Conservation (phyloP, 2,113 vertebrate species). For the Miniopterus natalensis region DNA sequence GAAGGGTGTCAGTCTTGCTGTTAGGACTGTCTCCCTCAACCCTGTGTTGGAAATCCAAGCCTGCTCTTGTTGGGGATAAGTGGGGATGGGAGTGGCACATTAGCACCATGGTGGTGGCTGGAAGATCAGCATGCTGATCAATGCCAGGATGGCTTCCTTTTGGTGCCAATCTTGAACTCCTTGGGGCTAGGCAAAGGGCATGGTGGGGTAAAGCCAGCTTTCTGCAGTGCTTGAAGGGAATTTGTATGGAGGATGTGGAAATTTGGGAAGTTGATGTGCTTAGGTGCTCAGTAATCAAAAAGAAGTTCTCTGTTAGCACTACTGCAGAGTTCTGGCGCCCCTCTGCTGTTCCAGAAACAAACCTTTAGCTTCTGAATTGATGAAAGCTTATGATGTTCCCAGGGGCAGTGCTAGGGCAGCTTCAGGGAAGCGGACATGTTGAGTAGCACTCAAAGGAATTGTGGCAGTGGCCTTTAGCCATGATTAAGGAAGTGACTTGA, state of each 20-base stretch:
- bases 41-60: background rate
- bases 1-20: background rate
- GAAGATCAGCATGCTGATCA: background rate
- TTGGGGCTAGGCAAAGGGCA: background rate
- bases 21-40: background rate
- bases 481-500: background rate
- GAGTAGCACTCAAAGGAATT: background rate
- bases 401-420: background rate
- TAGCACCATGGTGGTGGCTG: background rate
- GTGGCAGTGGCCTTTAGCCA: background rate
- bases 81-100: background rate
- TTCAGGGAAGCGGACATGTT: background rate
- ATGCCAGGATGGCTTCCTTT: background rate
- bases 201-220: background rate
- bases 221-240: background rate
- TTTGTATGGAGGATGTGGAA: background rate
- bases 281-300: background rate
- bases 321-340: background rate
- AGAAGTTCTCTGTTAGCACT: background rate
- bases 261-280: background rate
- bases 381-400: background rate
- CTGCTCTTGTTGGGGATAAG: background rate
- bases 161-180: background rate
- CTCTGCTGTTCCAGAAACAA: background rate
- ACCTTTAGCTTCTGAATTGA: conserved; percentile 14